phyloP scores from a whole-genome alignment of 1,140 invertebrate genomes.

The Pogonus chalceus region DNA sequence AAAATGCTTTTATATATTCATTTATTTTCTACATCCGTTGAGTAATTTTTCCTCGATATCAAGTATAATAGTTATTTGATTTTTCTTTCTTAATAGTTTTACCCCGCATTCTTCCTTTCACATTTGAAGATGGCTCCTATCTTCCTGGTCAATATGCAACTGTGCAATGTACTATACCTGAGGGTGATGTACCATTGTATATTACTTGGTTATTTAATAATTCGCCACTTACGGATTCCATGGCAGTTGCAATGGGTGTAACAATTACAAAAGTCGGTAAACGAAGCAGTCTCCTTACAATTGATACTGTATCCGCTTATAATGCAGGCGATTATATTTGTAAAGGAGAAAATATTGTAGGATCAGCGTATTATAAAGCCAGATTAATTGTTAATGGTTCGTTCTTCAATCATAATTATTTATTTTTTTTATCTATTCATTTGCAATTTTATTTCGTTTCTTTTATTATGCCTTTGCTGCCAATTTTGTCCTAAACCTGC shows the following conservation, averaged over 20 bases:
- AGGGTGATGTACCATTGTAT: slow-evolving; percentile 52
- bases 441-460: too few species aligned
- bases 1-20: too few species aligned
- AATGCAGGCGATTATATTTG: slow-evolving; percentile 58
- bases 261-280: slow-evolving; percentile 23
- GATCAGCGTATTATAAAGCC: slow-evolving; percentile 47
- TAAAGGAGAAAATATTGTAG: slow-evolving; percentile 48
- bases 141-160: slow-evolving; percentile 64
- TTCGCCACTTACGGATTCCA: slow-evolving; percentile 21
- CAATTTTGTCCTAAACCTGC: slow-evolving; percentile 1
- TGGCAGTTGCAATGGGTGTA: slow-evolving; percentile 22
- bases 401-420: too few species aligned
- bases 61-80: too few species aligned
- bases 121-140: slow-evolving; percentile 48
- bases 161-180: slow-evolving; percentile 53
- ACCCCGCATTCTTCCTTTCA: slow-evolving; percentile 49
- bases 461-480: too few species aligned
- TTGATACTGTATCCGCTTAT: slow-evolving; percentile 44
- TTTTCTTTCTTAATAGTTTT: slow-evolving; percentile 38
- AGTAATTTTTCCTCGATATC: too few species aligned
- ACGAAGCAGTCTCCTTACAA: slow-evolving; percentile 37
- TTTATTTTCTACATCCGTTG: too few species aligned
- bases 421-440: too few species aligned
- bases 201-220: slow-evolving; percentile 49
- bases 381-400: slow-evolving; percentile 53